These are phyloP conservation scores for Arctopsyche grandis DNA, from an alignment of 1,140 invertebrate species.

Conservation along the genomic window DNA sequence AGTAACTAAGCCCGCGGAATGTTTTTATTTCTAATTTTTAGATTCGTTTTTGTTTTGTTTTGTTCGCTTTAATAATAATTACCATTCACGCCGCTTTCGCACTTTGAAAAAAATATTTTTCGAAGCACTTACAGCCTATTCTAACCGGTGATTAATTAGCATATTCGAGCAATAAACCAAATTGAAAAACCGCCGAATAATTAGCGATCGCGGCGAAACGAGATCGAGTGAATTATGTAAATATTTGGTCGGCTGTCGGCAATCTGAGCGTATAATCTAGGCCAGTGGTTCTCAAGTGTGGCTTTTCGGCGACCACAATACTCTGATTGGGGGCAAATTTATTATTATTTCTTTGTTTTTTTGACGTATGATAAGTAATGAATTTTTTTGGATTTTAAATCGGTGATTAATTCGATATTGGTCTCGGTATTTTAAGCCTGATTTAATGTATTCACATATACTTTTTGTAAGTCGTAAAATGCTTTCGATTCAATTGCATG, in stretches of 20 bases:
- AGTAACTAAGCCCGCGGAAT: conserved; percentile 16
- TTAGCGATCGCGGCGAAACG: not conserved
- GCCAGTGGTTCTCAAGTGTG: not conserved
- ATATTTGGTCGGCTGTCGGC: not conserved
- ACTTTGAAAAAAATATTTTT: not conserved
- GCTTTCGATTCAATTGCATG: too few species aligned
- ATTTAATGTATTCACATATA: too few species aligned
- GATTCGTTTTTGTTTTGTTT: too few species aligned
- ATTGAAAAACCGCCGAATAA: conserved; percentile 32
- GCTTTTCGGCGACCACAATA: too few species aligned
- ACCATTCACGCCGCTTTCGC: not conserved
- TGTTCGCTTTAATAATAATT: not conserved
- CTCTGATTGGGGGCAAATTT: too few species aligned
- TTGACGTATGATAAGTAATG: too few species aligned
- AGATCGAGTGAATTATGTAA: conserved; percentile 24
- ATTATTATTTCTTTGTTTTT: too few species aligned
- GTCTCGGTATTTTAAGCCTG: too few species aligned
- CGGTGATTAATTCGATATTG: too few species aligned
- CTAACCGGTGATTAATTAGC: conserved; percentile 26
- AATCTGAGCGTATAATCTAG: conserved; percentile 1
- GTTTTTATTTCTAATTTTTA: not conserved
- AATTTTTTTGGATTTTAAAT: too few species aligned
- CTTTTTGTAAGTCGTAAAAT: too few species aligned
- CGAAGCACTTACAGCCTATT: not conserved
- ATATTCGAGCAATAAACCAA: conserved; percentile 27